Conservation (phyloP, 2,888 invertebrate genomes). For the Hirtodrosophila trivittata region DNA sequence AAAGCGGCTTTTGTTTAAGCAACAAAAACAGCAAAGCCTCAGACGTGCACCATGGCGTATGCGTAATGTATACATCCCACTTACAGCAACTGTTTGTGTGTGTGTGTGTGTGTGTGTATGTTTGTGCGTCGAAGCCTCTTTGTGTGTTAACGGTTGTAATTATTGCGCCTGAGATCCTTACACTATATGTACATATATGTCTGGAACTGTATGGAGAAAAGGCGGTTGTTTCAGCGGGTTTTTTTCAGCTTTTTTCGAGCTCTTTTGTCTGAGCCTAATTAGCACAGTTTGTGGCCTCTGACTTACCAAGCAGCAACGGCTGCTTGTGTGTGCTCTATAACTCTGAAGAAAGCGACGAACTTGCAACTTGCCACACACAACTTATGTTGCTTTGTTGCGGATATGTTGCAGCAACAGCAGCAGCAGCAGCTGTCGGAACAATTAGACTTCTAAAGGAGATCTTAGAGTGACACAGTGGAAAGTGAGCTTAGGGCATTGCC, state of each 20-base stretch:
- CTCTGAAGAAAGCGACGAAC: slow-evolving; percentile 28
- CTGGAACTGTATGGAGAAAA: slow-evolving; percentile 21
- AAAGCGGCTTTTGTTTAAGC: slow-evolving; percentile 63
- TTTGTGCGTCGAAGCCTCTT: slow-evolving; percentile 50
- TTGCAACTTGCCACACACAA: slow-evolving; percentile 22
- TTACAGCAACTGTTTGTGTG: slow-evolving; percentile 11
- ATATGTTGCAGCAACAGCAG: slow-evolving; percentile 42
- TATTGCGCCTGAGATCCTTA: slow-evolving; percentile 57
- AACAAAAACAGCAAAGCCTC: slow-evolving; percentile 52
- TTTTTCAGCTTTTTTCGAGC: slow-evolving; percentile 25
- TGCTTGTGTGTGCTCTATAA: neutral
- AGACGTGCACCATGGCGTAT: slow-evolving; percentile 59
- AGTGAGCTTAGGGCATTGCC: slow-evolving; percentile 10
- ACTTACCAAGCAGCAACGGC: slow-evolving; percentile 22
- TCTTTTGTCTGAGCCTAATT: slow-evolving; percentile 67
- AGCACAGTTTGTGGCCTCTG: slow-evolving; percentile 70
- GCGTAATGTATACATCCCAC: slow-evolving; percentile 53
- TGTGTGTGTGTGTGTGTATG: slow-evolving; percentile 27
- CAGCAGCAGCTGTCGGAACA: slow-evolving; percentile 17
- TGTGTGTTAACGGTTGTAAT: slow-evolving; percentile 71
- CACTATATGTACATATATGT: slow-evolving; percentile 28
- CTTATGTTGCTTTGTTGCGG: slow-evolving; percentile 41
- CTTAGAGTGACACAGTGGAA: slow-evolving; percentile 2
- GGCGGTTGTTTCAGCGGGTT: slow-evolving; percentile 38
- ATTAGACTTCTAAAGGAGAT: slow-evolving; percentile 3